Base-by-base conservation (phyloP, 2,888 invertebrate genomes). In the Torymus auratus region DNA sequence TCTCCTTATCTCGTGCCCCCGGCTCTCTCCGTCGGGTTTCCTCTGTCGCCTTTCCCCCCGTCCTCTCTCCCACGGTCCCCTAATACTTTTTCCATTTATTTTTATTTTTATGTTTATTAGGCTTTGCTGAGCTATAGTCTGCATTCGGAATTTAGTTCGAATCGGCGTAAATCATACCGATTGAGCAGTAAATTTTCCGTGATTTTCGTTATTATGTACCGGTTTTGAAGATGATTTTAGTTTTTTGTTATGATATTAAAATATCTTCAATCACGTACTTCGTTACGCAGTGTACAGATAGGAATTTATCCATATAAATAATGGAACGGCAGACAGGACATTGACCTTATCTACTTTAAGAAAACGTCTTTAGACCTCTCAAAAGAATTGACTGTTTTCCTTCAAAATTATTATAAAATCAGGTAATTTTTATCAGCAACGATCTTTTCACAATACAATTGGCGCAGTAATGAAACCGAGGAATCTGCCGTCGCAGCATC, bases 101-200 rank as follows among this genome's bases (percentile, higher is more conserved):
- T 60, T 75, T 52, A 64, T 73, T 73, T 73, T 55, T 70, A 70
- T 70, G 58, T 60, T 41, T 64, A 23, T 64, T 67, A 28, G 28
- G n/a, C n/a, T 12, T 17, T n/a, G n/a, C 58, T n/a, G 55, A 55
- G 15, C 56, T 14, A 56, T n/a, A 56, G 15, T n/a, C 11, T 56
- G 5, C 56, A 56, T n/a, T 15, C 5, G 56, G 3, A 15, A 7
- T 14, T 10, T 15, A 58, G 10, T 17, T 58, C 10, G 17, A 58
- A n/a, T 17, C 4, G 11, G 13, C 20, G 17, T 52, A 67, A 62
- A 62, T 62, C 13, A 28, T 28, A 28, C 28, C 7, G 28, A 28
- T 28, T 28, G 28, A 28, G 28, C 28, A 28, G 28, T 28, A 28
- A 28, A 28, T 28, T 28, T 28, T 28, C 28, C 3, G 28, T 2